Evolutionary conservation across 2,888 invertebrate genomes (phyloP), one percentile per base, ranked within the genome.

Genomic region (Cyclophora punctaria): DNA sequence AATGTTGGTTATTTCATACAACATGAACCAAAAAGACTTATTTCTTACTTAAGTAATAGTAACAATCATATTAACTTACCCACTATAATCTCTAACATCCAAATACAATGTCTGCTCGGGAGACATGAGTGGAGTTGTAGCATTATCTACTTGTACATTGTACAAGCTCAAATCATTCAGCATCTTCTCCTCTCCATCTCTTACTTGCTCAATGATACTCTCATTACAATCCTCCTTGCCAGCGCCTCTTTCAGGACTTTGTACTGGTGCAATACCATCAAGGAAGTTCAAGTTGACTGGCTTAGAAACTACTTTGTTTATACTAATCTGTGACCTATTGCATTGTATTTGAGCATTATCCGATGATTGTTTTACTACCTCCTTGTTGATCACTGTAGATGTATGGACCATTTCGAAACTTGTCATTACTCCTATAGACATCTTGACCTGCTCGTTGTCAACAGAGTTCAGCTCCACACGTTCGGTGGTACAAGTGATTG

Each of bases 381-480:
- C 86, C 60, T 84, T 83, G 54, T 88, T 88, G 3, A 86, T 82
- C 7, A 87, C 73, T 35, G 86, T 89, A 7, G 89, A 87, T 35
- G 87, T 89, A 45, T 80, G 66, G 0, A 88, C 82, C 67, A 93
- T 90, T 79, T 93, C 93, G 73, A 93, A 92, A 73, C 93, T 93
- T 2, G 93, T 93, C 91, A 93, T 93, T 2, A 93, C 91, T 51
- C 93, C 93, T 49, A 93, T 92, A 0, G 93, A 93, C 64, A 93
- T 90, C 76, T 90, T 92, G 62, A 79, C 89, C 51, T 73, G 75
- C 56, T 75, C 80, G 53, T 74, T 75, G 73, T 79, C 75, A 73
- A 62, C 72, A 62, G 72, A 64, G 71, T 76, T 67, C 58, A 85
- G 56, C 45, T 78, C 66, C 3, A 80, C 72, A 55, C 80, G 78